phyloP scores from a whole-genome alignment of 2,113 vertebrate genomes.

The Oxyura jamaicensis region DNA sequence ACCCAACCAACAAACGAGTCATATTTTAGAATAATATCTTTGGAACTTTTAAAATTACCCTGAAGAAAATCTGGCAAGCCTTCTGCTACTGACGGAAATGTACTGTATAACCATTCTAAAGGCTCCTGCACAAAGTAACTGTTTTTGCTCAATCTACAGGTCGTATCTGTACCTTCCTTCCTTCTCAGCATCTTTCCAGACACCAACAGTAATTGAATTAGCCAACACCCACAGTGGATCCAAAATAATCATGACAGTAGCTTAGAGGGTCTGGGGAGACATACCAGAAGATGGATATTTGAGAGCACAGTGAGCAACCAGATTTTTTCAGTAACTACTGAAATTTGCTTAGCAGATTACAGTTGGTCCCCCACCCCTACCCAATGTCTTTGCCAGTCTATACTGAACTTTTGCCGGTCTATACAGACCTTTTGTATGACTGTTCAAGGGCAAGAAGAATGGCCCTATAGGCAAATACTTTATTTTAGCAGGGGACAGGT shows the following conservation, averaged over 20 bases:
- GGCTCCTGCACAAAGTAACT: not conserved
- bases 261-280: not conserved
- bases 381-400: not conserved
- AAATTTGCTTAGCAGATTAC: not conserved
- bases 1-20: not conserved
- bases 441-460: not conserved
- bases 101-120: not conserved
- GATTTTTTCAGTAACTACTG: not conserved
- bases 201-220: not conserved
- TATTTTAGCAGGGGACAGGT: not conserved
- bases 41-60: not conserved
- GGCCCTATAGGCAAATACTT: not conserved
- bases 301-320: not conserved
- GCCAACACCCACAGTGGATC: not conserved
- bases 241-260: not conserved
- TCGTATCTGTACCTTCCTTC: not conserved
- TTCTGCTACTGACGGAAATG: not conserved
- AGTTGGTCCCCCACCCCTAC: not conserved
- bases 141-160: not conserved
- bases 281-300: not conserved
- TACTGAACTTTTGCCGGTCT: not conserved
- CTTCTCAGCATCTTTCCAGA: not conserved
- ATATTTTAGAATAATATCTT: not conserved
- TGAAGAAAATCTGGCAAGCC: not conserved
- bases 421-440: not conserved